phyloP scores from a whole-genome alignment of 2,797 vertebrate species.

The Pseudopleuronectes americanus region DNA sequence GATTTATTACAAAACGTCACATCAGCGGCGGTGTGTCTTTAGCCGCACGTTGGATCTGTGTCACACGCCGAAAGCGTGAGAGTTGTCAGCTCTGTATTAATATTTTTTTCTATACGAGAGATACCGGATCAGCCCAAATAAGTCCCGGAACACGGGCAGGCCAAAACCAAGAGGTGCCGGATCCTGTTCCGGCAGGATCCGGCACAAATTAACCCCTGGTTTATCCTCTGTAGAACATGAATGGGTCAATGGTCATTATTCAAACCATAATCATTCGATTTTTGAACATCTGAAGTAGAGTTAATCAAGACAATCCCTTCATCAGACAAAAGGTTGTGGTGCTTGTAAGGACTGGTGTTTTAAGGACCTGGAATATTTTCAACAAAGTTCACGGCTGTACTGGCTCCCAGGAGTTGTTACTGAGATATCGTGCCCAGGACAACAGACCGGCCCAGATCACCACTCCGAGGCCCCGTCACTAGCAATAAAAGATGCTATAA shows the following conservation, averaged over 20 bases:
- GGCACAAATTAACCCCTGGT: too few relatives aligned
- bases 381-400: background rate
- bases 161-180: too few relatives aligned
- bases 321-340: background rate
- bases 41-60: too few relatives aligned
- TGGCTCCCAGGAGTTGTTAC: background rate
- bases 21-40: too few relatives aligned
- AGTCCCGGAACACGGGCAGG: too few relatives aligned
- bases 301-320: background rate
- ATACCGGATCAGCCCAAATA: too few relatives aligned
- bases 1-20: too few relatives aligned
- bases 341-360: background rate
- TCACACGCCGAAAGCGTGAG: too few relatives aligned
- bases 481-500: slow-evolving; percentile 16
- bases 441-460: background rate
- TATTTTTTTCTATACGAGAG: too few relatives aligned
- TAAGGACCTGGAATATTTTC: background rate
- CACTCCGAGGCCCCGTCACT: background rate
- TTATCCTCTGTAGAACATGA: background rate
- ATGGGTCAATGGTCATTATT: background rate
- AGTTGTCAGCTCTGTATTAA: too few relatives aligned
- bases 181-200: too few relatives aligned
- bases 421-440: background rate
- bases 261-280: background rate
- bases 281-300: background rate